Base-by-base conservation (phyloP, 2,113 vertebrate species). In the Puntigrus tetrazona region DNA sequence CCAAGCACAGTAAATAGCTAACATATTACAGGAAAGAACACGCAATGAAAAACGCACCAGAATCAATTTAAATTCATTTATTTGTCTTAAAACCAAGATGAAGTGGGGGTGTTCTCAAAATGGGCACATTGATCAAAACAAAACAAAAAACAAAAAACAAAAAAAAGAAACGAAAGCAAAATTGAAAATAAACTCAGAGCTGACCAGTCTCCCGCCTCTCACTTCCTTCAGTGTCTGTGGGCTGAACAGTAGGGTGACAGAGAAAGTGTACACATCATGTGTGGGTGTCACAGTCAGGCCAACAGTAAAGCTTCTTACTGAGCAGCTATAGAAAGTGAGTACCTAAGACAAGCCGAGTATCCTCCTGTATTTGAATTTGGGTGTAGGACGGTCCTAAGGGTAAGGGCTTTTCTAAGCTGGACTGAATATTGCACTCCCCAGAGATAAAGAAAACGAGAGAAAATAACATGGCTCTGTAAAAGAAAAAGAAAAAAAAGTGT, bases 11-110 rank as follows among this genome's bases (percentile, higher is more conserved):
- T 45, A 13, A 61, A 47, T 43, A 34, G 25, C 22, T 78, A 0
- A 34, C 77, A 61, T 31, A 73, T 36, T 22, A 78, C 14, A 31
- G 41, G 45, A 59, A 45, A 59, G 10, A 59, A 14, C 36, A 85
- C 55, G 65, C 41, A 78, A 50, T 27, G 38, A 61, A 52, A 59
- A 14, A 13, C 41, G 2, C n/a, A 61, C 61, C 2, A 36, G 11
- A 67, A 72, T 87, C 85, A 84, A 87, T 92, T 93, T 93, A 88
- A 92, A 92, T 93, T 92, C 91, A 92, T 87, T 83, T 86, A 85
- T 94, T 94, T 91, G 92, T 93, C 94, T 91, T 93, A 94, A 94
- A 95, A 94, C 92, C 92, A 94, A 94, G 94, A 94, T 89, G 92
- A 94, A 93, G 91, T 86, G 91, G 90, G 91, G 92, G 87, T 91